Base-by-base conservation (phyloP, 2,113 vertebrate genomes). In the Callaeas wilsoni region DNA sequence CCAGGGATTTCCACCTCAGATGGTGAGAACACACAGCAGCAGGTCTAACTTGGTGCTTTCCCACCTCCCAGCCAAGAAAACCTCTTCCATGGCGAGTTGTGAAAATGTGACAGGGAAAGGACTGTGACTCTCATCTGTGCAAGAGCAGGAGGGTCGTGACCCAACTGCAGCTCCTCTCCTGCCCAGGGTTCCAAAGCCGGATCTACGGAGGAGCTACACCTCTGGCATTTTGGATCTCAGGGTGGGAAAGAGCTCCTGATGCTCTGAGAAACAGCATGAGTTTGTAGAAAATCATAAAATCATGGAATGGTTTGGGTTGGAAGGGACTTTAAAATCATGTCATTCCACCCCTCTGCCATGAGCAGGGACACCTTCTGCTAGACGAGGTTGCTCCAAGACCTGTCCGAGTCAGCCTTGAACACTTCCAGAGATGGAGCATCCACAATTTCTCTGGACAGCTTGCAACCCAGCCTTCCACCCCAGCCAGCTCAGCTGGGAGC, bases 61-160 rank as follows among this genome's bases (percentile, higher is more conserved):
- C 53, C 32, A 57, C 46, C 4, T 81, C 22, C 53, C 50, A 74
- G 26, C 17, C 33, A 18, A 12, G 30, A 64, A 84, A 85, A 46
- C 22, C 16, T 16, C 18, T 83, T 57, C 71, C n/a, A 15, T 0
- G 0, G 9, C 30, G 46, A 44, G 14, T 12, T 68, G 52, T 47
- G 71, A 41, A 47, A 44, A 18, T 5, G 13, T 22, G 53, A 27
- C 41, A 73, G 37, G 19, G 37, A 56, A 47, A 52, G 33, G 30
- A 33, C 35, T 69, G 25, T 13, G 47, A 25, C 27, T 60, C 7
- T 56, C 50, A 21, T 6, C 15, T 50, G 44, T 30, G 20, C n/a
- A n/a, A 23, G 25, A 71, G 44, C 6, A 49, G 29, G 27, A 84
- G 35, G 55, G 3, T 6, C 20, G 1, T 5, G 30, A 50, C 13